These are phyloP conservation scores for Lordiphosa collinella DNA, from an alignment of 1,140 invertebrate species.

Conservation along the genomic window DNA sequence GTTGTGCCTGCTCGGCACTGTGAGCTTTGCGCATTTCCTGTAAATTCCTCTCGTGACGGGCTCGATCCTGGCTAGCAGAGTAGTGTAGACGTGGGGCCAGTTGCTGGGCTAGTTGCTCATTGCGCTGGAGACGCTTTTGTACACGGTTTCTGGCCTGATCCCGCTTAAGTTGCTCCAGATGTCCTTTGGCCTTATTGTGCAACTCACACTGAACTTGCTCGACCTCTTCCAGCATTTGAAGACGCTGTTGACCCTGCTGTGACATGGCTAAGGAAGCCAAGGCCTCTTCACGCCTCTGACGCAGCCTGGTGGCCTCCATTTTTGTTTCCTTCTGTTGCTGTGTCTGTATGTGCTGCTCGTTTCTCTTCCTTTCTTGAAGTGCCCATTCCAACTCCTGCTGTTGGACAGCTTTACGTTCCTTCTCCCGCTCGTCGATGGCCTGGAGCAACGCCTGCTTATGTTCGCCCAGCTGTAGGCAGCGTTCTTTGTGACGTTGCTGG, in stretches of 20 bases:
- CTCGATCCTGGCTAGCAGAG: constrained; percentile 50
- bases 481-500: constrained; percentile 35
- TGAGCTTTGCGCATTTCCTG: constrained; percentile 59
- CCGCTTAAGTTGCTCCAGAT: constrained; percentile 44
- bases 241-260: constrained; percentile 48
- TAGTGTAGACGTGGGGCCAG: constrained; percentile 54
- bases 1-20: constrained; percentile 55
- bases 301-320: constrained; percentile 23
- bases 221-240: constrained; percentile 53
- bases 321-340: constrained; percentile 45
- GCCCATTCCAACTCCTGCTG: constrained; percentile 25
- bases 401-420: constrained; percentile 28
- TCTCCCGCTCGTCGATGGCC: constrained; percentile 48
- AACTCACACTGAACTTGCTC: constrained; percentile 56
- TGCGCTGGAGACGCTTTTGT: constrained; percentile 34
- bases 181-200: constrained; percentile 57
- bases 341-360: constrained; percentile 31
- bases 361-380: constrained; percentile 27
- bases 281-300: constrained; percentile 46
- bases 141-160: constrained; percentile 36
- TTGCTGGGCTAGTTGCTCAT: constrained; percentile 41
- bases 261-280: constrained; percentile 63
- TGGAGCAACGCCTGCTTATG: constrained; percentile 55
- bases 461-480: constrained; percentile 30
- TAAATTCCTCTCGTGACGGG: constrained; percentile 36